These are phyloP conservation scores for Acleris emargana DNA, from an alignment of 2,888 invertebrate species.

Conservation along the genomic window DNA sequence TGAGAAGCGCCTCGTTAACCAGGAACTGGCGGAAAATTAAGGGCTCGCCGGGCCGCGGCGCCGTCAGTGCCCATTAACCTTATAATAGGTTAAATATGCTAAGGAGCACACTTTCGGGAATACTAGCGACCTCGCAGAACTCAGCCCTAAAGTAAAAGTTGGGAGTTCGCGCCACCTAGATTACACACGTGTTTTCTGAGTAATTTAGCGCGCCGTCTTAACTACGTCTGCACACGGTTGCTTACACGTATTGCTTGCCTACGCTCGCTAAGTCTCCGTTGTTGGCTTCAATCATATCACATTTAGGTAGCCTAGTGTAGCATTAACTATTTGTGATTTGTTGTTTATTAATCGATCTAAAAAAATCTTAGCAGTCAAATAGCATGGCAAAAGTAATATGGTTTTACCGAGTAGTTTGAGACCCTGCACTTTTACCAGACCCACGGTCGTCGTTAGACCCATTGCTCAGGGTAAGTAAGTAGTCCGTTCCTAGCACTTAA, in stretches of 20 bases:
- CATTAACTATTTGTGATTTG: no score
- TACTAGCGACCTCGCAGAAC: constrained; percentile 53
- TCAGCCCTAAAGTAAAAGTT: constrained; percentile 51
- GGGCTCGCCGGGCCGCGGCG: constrained; percentile 51
- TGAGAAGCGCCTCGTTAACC: constrained; percentile 54
- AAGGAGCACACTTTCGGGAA: constrained; percentile 62
- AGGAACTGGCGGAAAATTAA: constrained; percentile 67
- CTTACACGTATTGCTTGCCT: constrained; percentile 18
- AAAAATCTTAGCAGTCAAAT: no score
- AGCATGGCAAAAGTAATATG: no score
- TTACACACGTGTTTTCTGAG: constrained; percentile 26
- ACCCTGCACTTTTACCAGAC: background rate
- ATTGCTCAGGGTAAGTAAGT: constrained; percentile 41
- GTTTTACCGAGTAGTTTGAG: no score
- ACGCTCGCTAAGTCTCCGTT: no score
- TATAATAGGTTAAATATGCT: constrained; percentile 78
- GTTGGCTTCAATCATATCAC: no score
- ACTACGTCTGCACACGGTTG: no score
- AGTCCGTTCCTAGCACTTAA: no score
- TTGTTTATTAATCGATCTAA: no score
- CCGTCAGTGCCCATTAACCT: constrained; percentile 75
- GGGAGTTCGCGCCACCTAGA: constrained; percentile 25
- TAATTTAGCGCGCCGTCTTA: constrained; percentile 1
- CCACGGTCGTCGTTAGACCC: constrained; percentile 56
- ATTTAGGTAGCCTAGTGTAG: no score